Evolutionary conservation across 1,140 invertebrate genomes (phyloP), one percentile per base, ranked within the genome.

Genomic region (Drosophila subobscura): DNA sequence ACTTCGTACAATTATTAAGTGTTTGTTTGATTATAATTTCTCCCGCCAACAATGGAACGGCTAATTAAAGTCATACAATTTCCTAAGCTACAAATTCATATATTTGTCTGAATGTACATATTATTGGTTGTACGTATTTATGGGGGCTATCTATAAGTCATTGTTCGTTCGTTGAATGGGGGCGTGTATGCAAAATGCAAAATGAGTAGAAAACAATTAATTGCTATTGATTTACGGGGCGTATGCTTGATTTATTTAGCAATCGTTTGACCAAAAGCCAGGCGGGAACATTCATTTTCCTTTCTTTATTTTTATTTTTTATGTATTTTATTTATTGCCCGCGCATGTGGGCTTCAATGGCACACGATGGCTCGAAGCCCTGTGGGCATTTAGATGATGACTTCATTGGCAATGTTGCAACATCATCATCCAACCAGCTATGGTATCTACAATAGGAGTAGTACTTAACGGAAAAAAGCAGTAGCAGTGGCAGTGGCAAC

Each of bases 151-250:
- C 49, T 58, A 54, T 49, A 47, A 58, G 54, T 59, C 50, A 53
- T 74, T 59, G 72, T 75, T 66, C 47, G 64, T 63, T 52, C 47
- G 64, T 63, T 52, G 60, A 47, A 64, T 20, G 16, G 16, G 14
- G 55, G 56, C 29, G 72, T 72, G 72, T 75, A 75, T 75, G 61
- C 54, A 67, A 66, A 75, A 42, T 37, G 33, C 52, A 8, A 52
- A 72, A 68, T 68, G 66, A 64, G 50, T 57, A 66, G 46, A 71
- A 78, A 78, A 72, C 65, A 61, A 80, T 83, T 83, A 83, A 84
- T 83, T 83, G 66, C 57, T 75, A 75, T 83, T 83, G 79, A 83
- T 83, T 83, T 78, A 83, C 70, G 70, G 79, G 79, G 79, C 79
- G 79, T 83, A 83, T 83, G 57, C 79, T 83, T 78, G 79, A 83